Evolutionary conservation across 1,140 invertebrate species (phyloP).

Genomic region (Drosophila pruinosa): DNA sequence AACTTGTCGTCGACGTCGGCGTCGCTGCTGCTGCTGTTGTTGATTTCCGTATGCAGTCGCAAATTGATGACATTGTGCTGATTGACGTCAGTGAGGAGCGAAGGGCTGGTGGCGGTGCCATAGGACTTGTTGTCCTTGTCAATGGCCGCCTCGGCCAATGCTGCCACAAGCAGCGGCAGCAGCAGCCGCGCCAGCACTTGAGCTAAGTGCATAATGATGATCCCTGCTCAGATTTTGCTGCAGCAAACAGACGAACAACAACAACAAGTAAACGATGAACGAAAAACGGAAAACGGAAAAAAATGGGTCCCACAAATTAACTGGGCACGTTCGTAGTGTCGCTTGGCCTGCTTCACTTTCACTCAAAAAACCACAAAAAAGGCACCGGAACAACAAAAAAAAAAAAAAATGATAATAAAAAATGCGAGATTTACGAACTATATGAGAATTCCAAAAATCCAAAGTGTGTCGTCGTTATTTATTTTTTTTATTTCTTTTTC

Average conservation of each 20-base stretch:
- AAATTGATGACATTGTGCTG: slow-evolving; percentile 71
- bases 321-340: slow-evolving; percentile 57
- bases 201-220: slow-evolving; percentile 44
- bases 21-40: not conserved
- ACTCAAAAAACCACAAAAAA: slow-evolving; percentile 56
- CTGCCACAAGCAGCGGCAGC: slow-evolving; percentile 28
- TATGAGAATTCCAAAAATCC: slow-evolving; percentile 28
- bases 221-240: not conserved
- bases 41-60: slow-evolving; percentile 44
- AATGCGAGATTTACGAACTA: slow-evolving; percentile 28
- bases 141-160: slow-evolving; percentile 46
- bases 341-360: slow-evolving; percentile 60
- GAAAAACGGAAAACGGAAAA: not conserved
- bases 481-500: not conserved
- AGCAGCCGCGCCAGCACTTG: slow-evolving; percentile 27
- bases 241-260: not conserved
- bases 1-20: slow-evolving; percentile 6
- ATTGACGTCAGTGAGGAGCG: slow-evolving; percentile 6
- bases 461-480: slow-evolving; percentile 25
- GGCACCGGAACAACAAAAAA: slow-evolving; percentile 12
- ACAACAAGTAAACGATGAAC: slow-evolving; percentile 2
- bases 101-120: not conserved
- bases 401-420: slow-evolving; percentile 34
- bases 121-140: slow-evolving; percentile 58
- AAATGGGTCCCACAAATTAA: slow-evolving; percentile 48